phyloP scores from a whole-genome alignment of 30 jellyfish, hydroid and myxozoan species.

The Aurelia aurita complex sp. Pacific region DNA sequence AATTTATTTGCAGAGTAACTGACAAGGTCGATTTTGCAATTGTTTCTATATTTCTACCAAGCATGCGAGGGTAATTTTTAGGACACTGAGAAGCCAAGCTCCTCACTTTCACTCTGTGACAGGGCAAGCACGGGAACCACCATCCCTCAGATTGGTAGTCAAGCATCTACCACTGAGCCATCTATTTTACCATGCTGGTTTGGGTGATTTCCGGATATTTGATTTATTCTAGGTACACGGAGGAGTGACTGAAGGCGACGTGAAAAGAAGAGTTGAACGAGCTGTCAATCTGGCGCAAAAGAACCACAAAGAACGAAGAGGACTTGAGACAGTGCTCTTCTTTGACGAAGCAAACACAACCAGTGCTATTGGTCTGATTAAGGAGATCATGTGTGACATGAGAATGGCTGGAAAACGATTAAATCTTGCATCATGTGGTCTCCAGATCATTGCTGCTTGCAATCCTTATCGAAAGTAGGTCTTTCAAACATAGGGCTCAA shows the following conservation, averaged over 20 bases:
- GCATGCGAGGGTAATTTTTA: too few species aligned
- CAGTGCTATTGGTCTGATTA: conserved; percentile 69
- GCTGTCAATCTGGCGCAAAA: conserved; percentile 62
- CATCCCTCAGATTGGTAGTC: not conserved
- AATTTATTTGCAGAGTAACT: too few species aligned
- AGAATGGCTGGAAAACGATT: conserved; percentile 69
- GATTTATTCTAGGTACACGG: conserved; percentile 64
- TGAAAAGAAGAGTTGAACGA: conserved; percentile 29
- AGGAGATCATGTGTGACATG: conserved; percentile 66
- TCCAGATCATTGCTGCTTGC: conserved; percentile 71
- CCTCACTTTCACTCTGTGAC: too few species aligned
- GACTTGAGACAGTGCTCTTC: conserved; percentile 43
- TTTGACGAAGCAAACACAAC: conserved; percentile 77
- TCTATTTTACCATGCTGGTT: not conserved
- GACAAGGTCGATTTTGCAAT: too few species aligned
- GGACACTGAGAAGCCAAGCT: too few species aligned
- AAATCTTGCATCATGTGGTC: conserved; percentile 44
- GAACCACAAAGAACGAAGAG: conserved; percentile 13
- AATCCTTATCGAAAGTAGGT: conserved; percentile 71
- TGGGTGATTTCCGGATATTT: too few species aligned
- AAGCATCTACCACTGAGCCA: not conserved
- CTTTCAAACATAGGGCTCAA: too few species aligned
- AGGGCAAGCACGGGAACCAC: not conserved
- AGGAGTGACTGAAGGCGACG: conserved; percentile 64
- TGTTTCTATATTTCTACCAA: too few species aligned